A percentile compares a stretch with the other conserved stretches of the same genome.
Evolutionary conservation across 2,888 invertebrate species (phyloP).

Genomic region (Amiota communis): DNA sequence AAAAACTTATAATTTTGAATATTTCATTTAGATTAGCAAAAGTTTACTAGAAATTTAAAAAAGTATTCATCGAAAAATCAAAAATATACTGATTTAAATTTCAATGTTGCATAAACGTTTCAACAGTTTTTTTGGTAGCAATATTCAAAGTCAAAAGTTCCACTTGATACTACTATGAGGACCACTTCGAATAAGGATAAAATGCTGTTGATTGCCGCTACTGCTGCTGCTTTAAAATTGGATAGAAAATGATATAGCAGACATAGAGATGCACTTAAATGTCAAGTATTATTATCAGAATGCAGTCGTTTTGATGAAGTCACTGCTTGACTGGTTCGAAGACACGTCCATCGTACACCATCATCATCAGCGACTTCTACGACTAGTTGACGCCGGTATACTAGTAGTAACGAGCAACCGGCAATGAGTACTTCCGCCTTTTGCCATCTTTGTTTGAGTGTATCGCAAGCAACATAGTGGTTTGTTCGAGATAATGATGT

Average conservation of each 20-base stretch:
- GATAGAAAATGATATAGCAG: slow-evolving; percentile 19
- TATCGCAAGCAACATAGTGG: background rate
- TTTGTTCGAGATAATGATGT: background rate
- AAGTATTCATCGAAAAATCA: too few relatives aligned
- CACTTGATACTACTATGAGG: slow-evolving; percentile 1
- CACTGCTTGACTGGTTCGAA: slow-evolving; percentile 14
- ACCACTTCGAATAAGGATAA: slow-evolving; percentile 19
- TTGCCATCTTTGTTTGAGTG: slow-evolving; percentile 44
- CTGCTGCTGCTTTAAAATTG: background rate
- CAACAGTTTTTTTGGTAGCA: background rate
- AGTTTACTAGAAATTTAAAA: too few relatives aligned
- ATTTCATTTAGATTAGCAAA: too few relatives aligned
- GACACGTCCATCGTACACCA: background rate
- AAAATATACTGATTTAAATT: background rate
- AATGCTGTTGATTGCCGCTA: slow-evolving; percentile 18
- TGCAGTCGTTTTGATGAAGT: slow-evolving; percentile 43
- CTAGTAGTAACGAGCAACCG: slow-evolving; percentile 33
- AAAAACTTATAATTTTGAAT: too few relatives aligned
- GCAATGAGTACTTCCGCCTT: slow-evolving; percentile 61
- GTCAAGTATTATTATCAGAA: slow-evolving; percentile 47
- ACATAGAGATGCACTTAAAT: slow-evolving; percentile 23
- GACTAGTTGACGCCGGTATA: slow-evolving; percentile 44
- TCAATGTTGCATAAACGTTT: background rate
- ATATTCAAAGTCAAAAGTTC: slow-evolving; percentile 26
- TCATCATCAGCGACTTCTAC: slow-evolving; percentile 43